Percentiles rank a stretch among this genome's conserved stretches.
Conservation (phyloP, 2,888 invertebrate species). For the Lathronympha strigana region DNA sequence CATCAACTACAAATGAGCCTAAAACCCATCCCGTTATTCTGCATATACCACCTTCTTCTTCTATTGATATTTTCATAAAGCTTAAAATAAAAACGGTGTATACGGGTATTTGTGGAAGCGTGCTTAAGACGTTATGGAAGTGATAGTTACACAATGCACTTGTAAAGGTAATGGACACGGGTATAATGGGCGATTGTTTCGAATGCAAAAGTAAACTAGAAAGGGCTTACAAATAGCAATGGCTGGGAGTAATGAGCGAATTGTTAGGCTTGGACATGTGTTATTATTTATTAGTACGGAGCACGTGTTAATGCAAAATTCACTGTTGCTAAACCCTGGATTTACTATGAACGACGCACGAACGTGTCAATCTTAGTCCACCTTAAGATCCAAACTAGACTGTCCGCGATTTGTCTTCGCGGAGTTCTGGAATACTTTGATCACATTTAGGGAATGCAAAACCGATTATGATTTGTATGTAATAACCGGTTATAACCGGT, state of each 20-base stretch:
- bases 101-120: background rate
- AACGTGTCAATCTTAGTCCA: no score
- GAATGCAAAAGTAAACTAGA: constrained; percentile 25
- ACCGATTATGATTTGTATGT: no score
- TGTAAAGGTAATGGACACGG: constrained; percentile 24
- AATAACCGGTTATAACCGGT: no score
- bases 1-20: constrained; percentile 1
- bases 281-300: background rate
- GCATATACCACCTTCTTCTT: background rate
- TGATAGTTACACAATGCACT: constrained; percentile 19
- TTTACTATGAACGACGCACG: no score
- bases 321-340: no score
- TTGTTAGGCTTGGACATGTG: background rate
- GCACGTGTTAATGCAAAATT: background rate
- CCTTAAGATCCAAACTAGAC: no score
- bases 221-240: constrained; percentile 24
- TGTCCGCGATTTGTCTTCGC: no score
- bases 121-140: constrained; percentile 3
- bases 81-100: background rate
- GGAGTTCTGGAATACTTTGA: no score
- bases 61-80: background rate
- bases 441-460: no score
- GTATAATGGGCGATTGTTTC: constrained; percentile 27
- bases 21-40: background rate
- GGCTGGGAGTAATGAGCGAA: constrained; percentile 1